Conservation (phyloP, 2,113 vertebrate genomes). For the Cynopterus brachyotis region DNA sequence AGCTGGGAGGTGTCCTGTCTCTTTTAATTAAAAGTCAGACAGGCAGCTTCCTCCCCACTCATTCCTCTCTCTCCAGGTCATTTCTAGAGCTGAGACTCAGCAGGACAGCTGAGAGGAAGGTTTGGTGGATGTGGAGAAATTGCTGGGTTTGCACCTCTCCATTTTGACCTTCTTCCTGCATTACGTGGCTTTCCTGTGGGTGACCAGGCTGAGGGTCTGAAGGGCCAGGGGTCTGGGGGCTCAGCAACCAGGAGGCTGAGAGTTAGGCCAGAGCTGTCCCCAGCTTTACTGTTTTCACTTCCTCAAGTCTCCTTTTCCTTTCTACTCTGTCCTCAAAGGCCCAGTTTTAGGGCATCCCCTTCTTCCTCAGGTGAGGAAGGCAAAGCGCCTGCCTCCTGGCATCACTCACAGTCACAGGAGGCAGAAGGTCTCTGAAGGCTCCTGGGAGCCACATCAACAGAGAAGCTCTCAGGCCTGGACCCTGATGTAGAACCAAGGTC, state of each 20-base stretch:
- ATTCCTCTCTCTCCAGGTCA: constrained; percentile 31
- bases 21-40: constrained; percentile 56
- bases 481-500: neutral
- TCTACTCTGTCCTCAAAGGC: neutral
- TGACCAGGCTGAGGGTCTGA: neutral
- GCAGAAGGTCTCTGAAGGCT: neutral
- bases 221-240: neutral
- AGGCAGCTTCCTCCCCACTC: neutral
- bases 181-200: neutral
- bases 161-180: neutral
- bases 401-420: accelerated
- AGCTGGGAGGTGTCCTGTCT: neutral
- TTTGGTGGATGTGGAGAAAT: neutral
- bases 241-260: neutral
- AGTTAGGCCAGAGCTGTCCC: neutral
- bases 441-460: neutral
- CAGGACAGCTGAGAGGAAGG: neutral
- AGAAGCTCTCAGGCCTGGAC: no score
- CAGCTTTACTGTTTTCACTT: neutral
- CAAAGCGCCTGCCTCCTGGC: neutral
- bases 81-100: constrained; percentile 11
- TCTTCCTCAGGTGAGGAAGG: neutral
- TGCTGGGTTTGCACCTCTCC: neutral
- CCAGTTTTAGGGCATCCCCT: neutral
- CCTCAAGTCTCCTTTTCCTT: neutral